Evolutionary conservation across 2,888 invertebrate species (phyloP).

Genomic region (Alloplasta piceator): DNA sequence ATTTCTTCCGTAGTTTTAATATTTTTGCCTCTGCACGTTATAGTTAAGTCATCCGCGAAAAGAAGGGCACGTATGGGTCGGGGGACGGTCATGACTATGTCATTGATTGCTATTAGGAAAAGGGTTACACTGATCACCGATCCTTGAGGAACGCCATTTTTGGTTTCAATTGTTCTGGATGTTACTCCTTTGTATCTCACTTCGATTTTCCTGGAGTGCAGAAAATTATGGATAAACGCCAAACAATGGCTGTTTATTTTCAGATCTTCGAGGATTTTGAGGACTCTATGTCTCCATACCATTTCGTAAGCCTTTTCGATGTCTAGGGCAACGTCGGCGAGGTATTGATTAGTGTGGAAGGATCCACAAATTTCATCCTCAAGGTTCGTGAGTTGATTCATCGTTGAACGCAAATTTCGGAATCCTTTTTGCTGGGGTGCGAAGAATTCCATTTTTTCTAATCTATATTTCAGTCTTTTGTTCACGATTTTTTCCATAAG

Average conservation of each 20-base stretch:
- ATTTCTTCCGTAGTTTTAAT: conserved; percentile 33
- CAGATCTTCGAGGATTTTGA: conserved; percentile 46
- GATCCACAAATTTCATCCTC: conserved; percentile 43
- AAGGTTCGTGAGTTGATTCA: conserved; percentile 58
- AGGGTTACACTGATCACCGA: conserved; percentile 62
- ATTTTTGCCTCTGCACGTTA: conserved; percentile 57
- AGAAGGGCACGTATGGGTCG: too few relatives aligned
- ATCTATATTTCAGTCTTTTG: conserved; percentile 32
- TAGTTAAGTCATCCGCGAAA: too few relatives aligned
- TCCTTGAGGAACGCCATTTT: conserved; percentile 65
- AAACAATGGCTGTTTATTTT: conserved; percentile 51
- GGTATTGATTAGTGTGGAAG: conserved; percentile 19
- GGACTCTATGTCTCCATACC: conserved; percentile 48
- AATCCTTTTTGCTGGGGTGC: conserved; percentile 42
- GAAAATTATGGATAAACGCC: conserved; percentile 61
- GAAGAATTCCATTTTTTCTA: conserved; percentile 20
- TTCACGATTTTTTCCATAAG: conserved; percentile 46
- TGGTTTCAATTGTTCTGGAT: conserved; percentile 31
- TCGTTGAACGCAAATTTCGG: conserved; percentile 37
- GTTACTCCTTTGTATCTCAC: conserved; percentile 23
- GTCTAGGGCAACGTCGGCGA: conserved; percentile 51
- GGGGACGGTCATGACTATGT: too few relatives aligned
- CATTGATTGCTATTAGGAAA: conserved; percentile 66
- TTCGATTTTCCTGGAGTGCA: conserved; percentile 49
- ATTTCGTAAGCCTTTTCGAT: too few relatives aligned